Evolutionary conservation across 1,140 invertebrate genomes (phyloP).

Genomic region (Bombus breviceps): DNA sequence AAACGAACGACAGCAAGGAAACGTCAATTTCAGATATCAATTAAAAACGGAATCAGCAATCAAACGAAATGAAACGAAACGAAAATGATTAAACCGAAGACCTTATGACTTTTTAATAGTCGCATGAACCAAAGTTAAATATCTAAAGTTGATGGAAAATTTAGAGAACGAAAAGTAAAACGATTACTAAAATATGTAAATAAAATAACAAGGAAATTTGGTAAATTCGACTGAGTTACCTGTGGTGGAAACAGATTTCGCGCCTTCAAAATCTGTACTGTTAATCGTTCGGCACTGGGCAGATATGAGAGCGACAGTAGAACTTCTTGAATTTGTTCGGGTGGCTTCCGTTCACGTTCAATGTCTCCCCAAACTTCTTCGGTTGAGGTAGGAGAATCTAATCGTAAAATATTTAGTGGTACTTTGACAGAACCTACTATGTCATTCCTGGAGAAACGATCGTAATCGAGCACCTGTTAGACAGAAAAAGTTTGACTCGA

Average conservation of each 20-base stretch:
- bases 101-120: background rate
- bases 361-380: slow-evolving; percentile 92
- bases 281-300: slow-evolving; percentile 92
- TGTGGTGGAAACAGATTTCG: slow-evolving; percentile 89
- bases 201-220: background rate
- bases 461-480: slow-evolving; percentile 86
- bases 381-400: slow-evolving; percentile 85
- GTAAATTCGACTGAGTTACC: slow-evolving; percentile 61
- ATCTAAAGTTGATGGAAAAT: background rate
- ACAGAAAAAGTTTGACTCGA: slow-evolving; percentile 2
- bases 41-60: background rate
- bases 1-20: background rate
- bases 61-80: too few species aligned
- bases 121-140: background rate
- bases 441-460: slow-evolving; percentile 90
- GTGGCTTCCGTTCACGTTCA: slow-evolving; percentile 88
- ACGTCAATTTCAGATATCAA: background rate
- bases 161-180: background rate
- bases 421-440: slow-evolving; percentile 90
- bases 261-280: slow-evolving; percentile 92
- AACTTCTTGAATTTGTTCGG: slow-evolving; percentile 91
- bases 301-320: slow-evolving; percentile 92
- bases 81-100: background rate
- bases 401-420: slow-evolving; percentile 87
- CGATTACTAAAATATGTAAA: background rate